These are phyloP conservation scores for Apamea epomidion DNA, from an alignment of 2,888 invertebrate species.

Conservation along the genomic window DNA sequence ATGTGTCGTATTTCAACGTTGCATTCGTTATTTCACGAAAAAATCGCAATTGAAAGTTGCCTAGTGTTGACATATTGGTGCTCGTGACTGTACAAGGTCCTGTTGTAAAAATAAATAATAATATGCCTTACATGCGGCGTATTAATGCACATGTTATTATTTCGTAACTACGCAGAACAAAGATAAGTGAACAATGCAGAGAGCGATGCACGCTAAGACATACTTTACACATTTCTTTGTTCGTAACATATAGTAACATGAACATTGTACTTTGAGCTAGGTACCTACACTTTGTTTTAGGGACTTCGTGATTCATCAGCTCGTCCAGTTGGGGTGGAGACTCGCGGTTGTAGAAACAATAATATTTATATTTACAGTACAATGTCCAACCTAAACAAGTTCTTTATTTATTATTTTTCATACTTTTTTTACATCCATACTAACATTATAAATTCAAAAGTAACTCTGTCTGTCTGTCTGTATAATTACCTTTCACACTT, in stretches of 20 bases:
- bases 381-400: background rate
- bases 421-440: background rate
- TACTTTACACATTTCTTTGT: conserved; percentile 72
- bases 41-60: too few species aligned
- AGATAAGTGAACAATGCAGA: conserved; percentile 70
- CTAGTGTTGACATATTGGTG: too few species aligned
- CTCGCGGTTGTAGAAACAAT: conserved; percentile 31
- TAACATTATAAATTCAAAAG: too few species aligned
- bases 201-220: conserved; percentile 64
- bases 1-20: too few species aligned
- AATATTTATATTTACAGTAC: conserved; percentile 33
- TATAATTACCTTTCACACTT: too few species aligned
- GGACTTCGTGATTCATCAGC: conserved; percentile 60
- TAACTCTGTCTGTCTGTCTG: too few species aligned
- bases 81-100: conserved; percentile 40
- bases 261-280: conserved; percentile 66
- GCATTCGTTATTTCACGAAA: too few species aligned
- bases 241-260: conserved; percentile 46
- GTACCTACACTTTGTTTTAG: conserved; percentile 66
- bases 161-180: conserved; percentile 69
- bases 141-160: conserved; percentile 53
- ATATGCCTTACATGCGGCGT: conserved; percentile 36
- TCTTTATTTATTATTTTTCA: background rate
- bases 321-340: conserved; percentile 13
- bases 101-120: conserved; percentile 51